These are phyloP conservation scores for Spongilla lacustris DNA, from an alignment of 37 sponge, comb jelly and placozoan genomes.

Conservation along the genomic window DNA sequence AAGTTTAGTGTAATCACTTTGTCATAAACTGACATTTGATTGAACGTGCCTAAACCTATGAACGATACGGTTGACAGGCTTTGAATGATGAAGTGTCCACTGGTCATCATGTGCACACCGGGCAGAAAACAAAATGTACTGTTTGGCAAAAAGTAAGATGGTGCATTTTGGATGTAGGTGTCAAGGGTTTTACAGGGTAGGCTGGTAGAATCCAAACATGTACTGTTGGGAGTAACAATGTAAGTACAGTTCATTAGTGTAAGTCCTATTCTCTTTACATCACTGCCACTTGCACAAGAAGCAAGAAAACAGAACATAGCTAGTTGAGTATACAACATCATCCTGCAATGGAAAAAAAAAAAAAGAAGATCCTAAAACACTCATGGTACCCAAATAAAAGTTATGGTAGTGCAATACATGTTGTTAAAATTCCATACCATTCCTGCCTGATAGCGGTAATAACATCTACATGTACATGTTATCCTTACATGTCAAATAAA, in stretches of 20 bases:
- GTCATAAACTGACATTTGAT: neutral
- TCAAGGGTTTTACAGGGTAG: neutral
- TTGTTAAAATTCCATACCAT: too few species aligned
- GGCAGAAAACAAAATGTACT: neutral
- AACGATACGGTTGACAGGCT: neutral
- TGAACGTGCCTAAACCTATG: neutral
- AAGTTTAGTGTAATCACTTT: neutral
- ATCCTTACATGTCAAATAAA: too few species aligned
- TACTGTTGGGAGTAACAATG: neutral
- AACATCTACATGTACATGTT: too few species aligned
- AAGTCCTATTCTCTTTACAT: neutral
- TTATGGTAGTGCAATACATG: too few species aligned
- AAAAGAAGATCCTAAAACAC: too few species aligned
- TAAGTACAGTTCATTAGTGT: neutral
- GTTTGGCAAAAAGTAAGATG: neutral
- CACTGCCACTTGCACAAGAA: neutral
- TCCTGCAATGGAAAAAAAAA: neutral
- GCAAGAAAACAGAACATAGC: neutral
- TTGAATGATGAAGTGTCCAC: neutral
- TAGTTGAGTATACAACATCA: neutral
- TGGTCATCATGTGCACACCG: neutral
- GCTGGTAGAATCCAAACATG: neutral
- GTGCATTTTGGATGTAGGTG: neutral
- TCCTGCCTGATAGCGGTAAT: too few species aligned
- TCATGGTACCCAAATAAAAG: too few species aligned